Conservation (phyloP, 2,888 invertebrate genomes). For the Sarcophaga subvicina region DNA sequence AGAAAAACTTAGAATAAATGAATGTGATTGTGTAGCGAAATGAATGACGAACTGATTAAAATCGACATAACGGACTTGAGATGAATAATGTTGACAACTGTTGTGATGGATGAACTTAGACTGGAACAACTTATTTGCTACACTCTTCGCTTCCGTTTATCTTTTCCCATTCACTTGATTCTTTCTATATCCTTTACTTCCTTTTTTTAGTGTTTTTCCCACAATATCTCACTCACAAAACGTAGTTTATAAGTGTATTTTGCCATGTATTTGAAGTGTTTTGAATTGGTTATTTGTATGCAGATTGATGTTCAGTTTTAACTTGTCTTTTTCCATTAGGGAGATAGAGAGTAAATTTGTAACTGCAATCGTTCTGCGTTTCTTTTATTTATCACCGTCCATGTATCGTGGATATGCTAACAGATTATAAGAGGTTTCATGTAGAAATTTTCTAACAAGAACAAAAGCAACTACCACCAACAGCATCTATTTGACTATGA, state of each 20-base stretch:
- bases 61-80: slow-evolving; percentile 63
- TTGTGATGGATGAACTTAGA: slow-evolving; percentile 65
- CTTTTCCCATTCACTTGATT: no score
- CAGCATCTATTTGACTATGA: background rate
- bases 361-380: background rate
- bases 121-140: slow-evolving; percentile 61
- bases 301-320: slow-evolving; percentile 50
- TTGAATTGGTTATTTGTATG: slow-evolving; percentile 58
- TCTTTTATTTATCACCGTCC: slow-evolving; percentile 4
- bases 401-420: no score
- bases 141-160: background rate
- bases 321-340: background rate
- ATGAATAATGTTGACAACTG: slow-evolving; percentile 60
- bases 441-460: background rate
- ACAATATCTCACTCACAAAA: background rate
- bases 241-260: background rate
- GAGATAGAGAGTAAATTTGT: background rate
- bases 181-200: background rate
- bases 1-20: no score
- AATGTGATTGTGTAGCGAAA: no score
- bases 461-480: background rate
- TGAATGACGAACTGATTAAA: slow-evolving; percentile 54
- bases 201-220: background rate
- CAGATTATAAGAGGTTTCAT: background rate
- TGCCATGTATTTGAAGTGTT: slow-evolving; percentile 19